Conservation (phyloP, 2,797 vertebrate genomes). For the Myripristis jacobus region DNA sequence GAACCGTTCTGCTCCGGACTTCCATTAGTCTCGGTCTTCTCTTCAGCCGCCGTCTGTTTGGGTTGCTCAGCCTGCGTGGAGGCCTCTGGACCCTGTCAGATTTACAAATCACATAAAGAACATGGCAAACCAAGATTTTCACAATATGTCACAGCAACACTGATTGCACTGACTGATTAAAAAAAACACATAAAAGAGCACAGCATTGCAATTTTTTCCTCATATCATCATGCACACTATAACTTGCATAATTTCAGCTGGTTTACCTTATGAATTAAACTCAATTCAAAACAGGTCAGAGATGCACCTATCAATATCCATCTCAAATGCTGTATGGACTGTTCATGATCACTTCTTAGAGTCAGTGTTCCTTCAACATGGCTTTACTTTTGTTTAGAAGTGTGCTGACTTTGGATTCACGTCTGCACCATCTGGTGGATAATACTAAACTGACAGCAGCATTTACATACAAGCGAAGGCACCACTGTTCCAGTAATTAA, state of each 20-base stretch:
- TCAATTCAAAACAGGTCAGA: no score
- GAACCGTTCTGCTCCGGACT: constrained; percentile 37
- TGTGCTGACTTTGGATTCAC: no score
- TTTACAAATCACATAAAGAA: constrained; percentile 12
- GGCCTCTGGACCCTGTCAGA: constrained; percentile 37
- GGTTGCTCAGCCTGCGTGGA: constrained; percentile 28
- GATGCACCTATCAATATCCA: background rate
- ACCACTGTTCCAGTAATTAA: no score
- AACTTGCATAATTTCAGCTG: background rate
- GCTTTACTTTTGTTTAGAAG: background rate
- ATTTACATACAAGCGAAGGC: no score
- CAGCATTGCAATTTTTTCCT: no score
- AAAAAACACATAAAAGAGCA: no score
- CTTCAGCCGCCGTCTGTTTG: constrained; percentile 22
- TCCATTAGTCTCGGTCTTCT: constrained; percentile 23
- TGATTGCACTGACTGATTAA: no score
- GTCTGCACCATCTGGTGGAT: no score
- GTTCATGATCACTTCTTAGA: background rate
- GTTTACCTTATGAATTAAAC: background rate
- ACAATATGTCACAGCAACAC: background rate
- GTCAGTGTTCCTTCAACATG: background rate
- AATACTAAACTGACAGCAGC: no score
- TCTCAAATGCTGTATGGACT: background rate
- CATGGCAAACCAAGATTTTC: background rate
- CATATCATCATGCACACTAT: no score